Evolutionary conservation across 2,888 invertebrate genomes (phyloP), one percentile per base, ranked within the genome.

Genomic region (Nasonovia ribisnigri): DNA sequence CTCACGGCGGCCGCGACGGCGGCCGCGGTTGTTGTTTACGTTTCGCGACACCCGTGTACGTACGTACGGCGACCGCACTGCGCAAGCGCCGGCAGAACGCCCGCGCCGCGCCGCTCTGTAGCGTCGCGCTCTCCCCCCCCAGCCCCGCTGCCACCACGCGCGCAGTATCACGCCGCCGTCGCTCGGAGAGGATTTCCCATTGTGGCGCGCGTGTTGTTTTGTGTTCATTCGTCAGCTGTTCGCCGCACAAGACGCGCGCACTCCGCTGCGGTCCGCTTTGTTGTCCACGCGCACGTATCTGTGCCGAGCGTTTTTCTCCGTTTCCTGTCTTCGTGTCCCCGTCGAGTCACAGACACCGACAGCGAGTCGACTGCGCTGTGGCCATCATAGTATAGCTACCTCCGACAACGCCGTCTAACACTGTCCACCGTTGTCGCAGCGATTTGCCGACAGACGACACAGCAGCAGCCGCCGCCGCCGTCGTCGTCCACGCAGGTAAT

Each of bases 161-260:
- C 48, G 6, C 29, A 57, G 46, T 77, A 77, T 77, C 57, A 5
- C 42, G 43, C 10, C 20, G 13, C 36, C 24, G 16, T 4, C 51
- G 36, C 1, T 29, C 84, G 51, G 77, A 92, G 87, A 92, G 60
- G 92, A 92, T 92, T 92, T 87, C 86, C 92, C 92, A 87, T 67
- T 67, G 92, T 60, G 86, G 87, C 60, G 90, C 57, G 93, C 89
- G 84, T 88, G 93, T 92, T 77, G 88, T 88, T 88, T 88, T 92
- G 88, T 92, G 88, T 92, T 92, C 88, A 88, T 88, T 92, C 88
- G 88, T 92, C 88, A 92, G 92, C 92, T 88, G 88, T 92, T 92
- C 46, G 84, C 54, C 54, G 67, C 29, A 42, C 29, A 3, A 60
- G 92, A 87, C 92, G 87, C 48, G 92, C 36, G 87, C 86, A 36